These are phyloP conservation scores for Phoenicopterus ruber DNA, from an alignment of 2,113 vertebrate species.

Conservation along the genomic window DNA sequence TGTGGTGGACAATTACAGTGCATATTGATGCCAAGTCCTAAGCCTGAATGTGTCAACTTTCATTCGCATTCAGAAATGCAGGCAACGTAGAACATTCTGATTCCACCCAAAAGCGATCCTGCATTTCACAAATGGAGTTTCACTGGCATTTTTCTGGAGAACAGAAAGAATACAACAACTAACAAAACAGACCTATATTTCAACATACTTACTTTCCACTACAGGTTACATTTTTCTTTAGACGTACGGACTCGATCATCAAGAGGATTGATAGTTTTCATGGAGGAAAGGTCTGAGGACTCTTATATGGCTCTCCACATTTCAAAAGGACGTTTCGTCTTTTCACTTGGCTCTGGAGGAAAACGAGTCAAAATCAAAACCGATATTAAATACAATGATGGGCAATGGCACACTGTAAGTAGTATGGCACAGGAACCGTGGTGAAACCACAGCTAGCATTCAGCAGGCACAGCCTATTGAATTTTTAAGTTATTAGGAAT, in stretches of 20 bases:
- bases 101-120: not conserved
- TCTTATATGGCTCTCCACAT: constrained; percentile 83
- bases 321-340: constrained; percentile 84
- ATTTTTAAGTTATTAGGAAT: not conserved
- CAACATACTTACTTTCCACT: not conserved
- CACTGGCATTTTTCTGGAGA: not conserved
- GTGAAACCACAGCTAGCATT: not conserved
- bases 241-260: constrained; percentile 81
- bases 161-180: not conserved
- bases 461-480: not conserved
- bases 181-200: not conserved
- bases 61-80: not conserved
- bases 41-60: not conserved
- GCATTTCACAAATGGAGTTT: not conserved
- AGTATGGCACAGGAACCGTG: not conserved
- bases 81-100: not conserved
- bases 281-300: constrained; percentile 66
- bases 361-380: constrained; percentile 82
- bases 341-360: constrained; percentile 72
- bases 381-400: constrained; percentile 83
- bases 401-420: constrained; percentile 92
- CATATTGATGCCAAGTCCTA: not conserved
- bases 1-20: not conserved
- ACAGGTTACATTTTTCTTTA: constrained; percentile 84
- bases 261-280: constrained; percentile 84